Percentiles rank a stretch among this genome's conserved stretches.
Evolutionary conservation across 2,888 invertebrate species (phyloP).

Genomic region (Coecobrya sp.): DNA sequence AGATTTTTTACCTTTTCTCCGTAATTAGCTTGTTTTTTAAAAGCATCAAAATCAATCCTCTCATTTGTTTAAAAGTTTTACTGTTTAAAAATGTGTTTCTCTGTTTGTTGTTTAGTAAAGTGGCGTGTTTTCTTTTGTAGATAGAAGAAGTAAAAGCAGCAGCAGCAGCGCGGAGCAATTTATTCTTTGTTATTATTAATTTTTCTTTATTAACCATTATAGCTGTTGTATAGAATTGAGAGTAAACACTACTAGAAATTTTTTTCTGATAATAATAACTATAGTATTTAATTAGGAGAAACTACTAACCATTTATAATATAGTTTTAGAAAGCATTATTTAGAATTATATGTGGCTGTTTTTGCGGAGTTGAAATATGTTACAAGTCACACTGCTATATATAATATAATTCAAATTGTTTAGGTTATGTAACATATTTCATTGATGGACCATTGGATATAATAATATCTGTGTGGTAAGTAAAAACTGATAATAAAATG

Average conservation of each 20-base stretch:
- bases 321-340: not conserved
- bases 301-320: too few relatives aligned
- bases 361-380: not conserved
- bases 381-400: not conserved
- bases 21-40: not conserved
- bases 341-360: not conserved
- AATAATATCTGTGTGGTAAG: too few relatives aligned
- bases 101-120: not conserved
- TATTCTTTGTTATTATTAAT: not conserved
- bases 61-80: not conserved
- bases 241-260: not conserved
- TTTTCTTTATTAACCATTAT: not conserved
- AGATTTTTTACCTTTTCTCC: slow-evolving; percentile 2
- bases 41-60: slow-evolving; percentile 1
- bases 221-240: not conserved
- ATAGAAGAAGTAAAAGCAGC: slow-evolving; percentile 14
- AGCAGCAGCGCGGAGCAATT: slow-evolving; percentile 32
- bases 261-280: not conserved
- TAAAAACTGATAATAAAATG: too few relatives aligned
- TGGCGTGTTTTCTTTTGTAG: too few relatives aligned
- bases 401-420: too few relatives aligned
- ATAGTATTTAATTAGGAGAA: not conserved
- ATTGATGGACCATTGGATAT: too few relatives aligned
- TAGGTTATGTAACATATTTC: too few relatives aligned
- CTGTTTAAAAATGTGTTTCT: not conserved